Evolutionary conservation across 1,140 invertebrate genomes (phyloP).

Genomic region (Megalopta genalis): DNA sequence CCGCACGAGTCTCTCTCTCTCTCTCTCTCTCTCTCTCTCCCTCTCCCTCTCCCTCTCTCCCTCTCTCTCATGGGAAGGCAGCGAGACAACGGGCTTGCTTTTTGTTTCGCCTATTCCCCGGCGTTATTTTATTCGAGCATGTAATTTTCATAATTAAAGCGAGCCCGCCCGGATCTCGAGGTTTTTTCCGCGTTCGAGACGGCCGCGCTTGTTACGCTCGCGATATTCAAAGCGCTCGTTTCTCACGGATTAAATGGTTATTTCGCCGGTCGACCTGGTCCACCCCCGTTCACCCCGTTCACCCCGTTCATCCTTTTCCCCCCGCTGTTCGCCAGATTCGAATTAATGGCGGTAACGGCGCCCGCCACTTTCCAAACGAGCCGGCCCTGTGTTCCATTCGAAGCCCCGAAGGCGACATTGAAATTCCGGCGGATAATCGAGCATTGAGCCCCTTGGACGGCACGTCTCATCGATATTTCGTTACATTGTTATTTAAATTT

Average conservation of each 20-base stretch:
- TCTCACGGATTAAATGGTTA: conserved; percentile 20
- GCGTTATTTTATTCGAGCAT: conserved; percentile 5
- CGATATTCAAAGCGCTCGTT: conserved; percentile 12
- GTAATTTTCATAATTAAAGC: conserved; percentile 46
- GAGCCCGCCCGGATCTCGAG: neutral
- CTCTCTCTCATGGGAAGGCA: neutral
- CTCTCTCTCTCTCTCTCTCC: no score
- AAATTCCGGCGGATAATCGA: neutral
- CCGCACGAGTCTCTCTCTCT: no score
- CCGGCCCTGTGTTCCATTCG: neutral
- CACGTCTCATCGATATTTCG: neutral
- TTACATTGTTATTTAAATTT: neutral
- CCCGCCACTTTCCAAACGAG: neutral
- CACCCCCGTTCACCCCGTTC: neutral
- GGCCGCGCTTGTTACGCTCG: neutral
- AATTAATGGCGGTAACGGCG: neutral
- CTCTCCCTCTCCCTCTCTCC: no score
- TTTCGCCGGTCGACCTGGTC: neutral
- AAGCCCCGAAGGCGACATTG: neutral
- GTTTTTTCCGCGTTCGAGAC: conserved; percentile 4
- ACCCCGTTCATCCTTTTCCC: neutral
- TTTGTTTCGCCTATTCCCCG: neutral
- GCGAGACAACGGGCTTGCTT: neutral
- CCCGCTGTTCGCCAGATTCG: neutral
- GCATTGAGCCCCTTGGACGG: neutral